Conservation (phyloP, 2,113 vertebrate species). For the Microcebus jonahi region DNA sequence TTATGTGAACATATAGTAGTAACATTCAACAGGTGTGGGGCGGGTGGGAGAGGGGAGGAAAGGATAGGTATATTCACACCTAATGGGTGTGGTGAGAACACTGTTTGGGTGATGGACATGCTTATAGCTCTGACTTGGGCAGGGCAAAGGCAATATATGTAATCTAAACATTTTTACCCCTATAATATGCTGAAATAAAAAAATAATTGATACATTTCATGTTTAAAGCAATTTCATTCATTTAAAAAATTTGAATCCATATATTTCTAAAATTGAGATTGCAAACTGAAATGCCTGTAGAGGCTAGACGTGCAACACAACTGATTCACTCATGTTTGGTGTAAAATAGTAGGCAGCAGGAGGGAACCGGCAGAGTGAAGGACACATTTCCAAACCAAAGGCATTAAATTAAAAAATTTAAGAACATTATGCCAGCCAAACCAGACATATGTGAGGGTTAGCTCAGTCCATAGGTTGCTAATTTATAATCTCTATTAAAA, state of each 20-base stretch:
- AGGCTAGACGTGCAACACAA: neutral
- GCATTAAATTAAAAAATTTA: neutral
- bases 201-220: neutral
- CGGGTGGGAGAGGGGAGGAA: too few relatives aligned
- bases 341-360: neutral
- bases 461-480: neutral
- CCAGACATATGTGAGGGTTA: neutral
- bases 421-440: neutral
- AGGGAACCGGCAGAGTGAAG: neutral
- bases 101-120: too few relatives aligned
- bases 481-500: neutral
- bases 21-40: too few relatives aligned
- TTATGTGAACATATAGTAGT: too few relatives aligned
- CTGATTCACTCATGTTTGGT: neutral
- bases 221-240: neutral
- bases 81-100: too few relatives aligned
- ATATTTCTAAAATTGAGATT: conserved; percentile 20
- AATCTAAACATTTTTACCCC: too few relatives aligned
- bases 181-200: too few relatives aligned
- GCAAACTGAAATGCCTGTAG: neutral
- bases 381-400: neutral
- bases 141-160: too few relatives aligned
- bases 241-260: neutral
- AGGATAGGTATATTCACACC: too few relatives aligned
- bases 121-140: too few relatives aligned